Conservation (phyloP, 2,113 vertebrate species). For the Epinephelus moara region DNA sequence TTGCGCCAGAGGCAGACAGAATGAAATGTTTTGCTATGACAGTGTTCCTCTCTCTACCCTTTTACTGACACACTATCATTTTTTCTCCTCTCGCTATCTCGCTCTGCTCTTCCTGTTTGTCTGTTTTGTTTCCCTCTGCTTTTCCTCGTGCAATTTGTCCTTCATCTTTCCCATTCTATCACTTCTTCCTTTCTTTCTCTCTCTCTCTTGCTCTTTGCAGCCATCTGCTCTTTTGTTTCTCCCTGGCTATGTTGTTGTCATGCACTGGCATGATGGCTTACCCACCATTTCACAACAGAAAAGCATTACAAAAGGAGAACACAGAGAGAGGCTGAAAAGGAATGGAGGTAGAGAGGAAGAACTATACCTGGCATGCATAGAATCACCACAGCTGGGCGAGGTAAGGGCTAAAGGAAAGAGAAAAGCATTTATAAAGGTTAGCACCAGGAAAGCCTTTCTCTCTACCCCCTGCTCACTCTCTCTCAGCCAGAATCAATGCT, state of each 20-base stretch:
- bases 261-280: constrained; percentile 46
- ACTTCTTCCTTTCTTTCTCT: constrained; percentile 14
- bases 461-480: constrained; percentile 43
- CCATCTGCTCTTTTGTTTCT: constrained; percentile 72
- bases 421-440: constrained; percentile 61
- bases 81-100: constrained; percentile 11
- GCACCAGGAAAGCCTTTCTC: constrained; percentile 69
- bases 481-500: constrained; percentile 85
- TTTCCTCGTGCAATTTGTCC: background rate
- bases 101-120: constrained; percentile 22
- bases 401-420: constrained; percentile 35
- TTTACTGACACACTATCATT: constrained; percentile 4
- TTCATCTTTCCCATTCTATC: constrained; percentile 8
- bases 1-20: constrained; percentile 49
- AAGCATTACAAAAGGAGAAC: constrained; percentile 24
- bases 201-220: constrained; percentile 24
- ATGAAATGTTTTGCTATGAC: constrained; percentile 62
- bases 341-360: constrained; percentile 27
- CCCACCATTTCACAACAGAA: constrained; percentile 50
- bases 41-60: constrained; percentile 47
- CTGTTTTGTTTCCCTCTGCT: constrained; percentile 9
- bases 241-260: constrained; percentile 53
- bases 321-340: constrained; percentile 1
- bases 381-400: constrained; percentile 2
- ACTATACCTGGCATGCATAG: constrained; percentile 8